phyloP scores from a whole-genome alignment of 2,888 invertebrate genomes.

The Mythimna impura region DNA sequence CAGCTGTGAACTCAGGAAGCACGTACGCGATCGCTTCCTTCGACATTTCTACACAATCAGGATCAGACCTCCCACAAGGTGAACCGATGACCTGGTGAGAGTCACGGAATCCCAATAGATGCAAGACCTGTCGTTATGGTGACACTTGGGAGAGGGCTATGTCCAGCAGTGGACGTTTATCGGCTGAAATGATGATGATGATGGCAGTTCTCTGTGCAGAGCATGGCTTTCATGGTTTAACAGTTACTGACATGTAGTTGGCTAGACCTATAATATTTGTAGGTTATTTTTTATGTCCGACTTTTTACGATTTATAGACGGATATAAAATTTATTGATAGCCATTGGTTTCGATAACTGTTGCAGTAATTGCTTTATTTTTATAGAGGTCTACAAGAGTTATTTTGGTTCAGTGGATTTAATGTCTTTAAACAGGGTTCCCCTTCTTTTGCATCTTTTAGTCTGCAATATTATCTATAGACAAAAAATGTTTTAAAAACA shows the following conservation, averaged over 20 bases:
- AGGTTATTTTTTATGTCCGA: constrained; percentile 29
- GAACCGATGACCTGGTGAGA: too few species aligned
- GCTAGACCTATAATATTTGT: constrained; percentile 3
- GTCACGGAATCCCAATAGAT: not conserved
- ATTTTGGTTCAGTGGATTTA: constrained; percentile 13
- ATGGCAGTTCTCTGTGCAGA: too few species aligned
- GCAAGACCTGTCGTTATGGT: not conserved
- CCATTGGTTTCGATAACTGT: constrained; percentile 27
- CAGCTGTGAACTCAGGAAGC: too few species aligned
- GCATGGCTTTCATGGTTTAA: too few species aligned
- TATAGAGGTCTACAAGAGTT: constrained; percentile 23
- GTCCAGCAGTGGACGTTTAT: not conserved
- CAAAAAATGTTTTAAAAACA: too few species aligned
- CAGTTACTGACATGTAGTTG: not conserved
- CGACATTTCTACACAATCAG: too few species aligned
- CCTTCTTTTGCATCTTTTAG: too few species aligned
- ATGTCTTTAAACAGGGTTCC: too few species aligned
- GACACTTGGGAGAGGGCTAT: not conserved
- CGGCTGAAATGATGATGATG: not conserved
- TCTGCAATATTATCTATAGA: too few species aligned
- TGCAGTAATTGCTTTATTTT: constrained; percentile 21
- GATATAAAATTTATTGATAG: constrained; percentile 52
- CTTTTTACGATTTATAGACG: constrained; percentile 40
- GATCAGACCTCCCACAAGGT: too few species aligned
- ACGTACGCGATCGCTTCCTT: too few species aligned